A percentile compares a stretch with the other conserved stretches of the same genome.
Conservation (phyloP, 2,797 vertebrate genomes). For the Lacerta agilis region DNA sequence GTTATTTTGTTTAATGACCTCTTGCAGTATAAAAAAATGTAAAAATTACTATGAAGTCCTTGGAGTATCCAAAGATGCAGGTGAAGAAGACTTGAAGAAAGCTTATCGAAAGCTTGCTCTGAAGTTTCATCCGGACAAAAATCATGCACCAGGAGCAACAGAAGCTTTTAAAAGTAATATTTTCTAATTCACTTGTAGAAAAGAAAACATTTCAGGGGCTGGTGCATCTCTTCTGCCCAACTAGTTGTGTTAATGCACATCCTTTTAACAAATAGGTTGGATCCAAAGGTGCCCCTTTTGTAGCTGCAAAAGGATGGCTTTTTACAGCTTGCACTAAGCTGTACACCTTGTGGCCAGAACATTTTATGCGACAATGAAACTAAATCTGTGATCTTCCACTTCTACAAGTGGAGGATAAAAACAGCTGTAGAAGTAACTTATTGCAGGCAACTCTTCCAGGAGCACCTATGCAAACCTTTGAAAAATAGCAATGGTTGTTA, state of each 20-base stretch:
- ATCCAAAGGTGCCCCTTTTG: background rate
- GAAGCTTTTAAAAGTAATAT: constrained; percentile 97
- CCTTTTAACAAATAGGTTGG: background rate
- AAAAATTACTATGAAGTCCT: constrained; percentile 98
- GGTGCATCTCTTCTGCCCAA: background rate
- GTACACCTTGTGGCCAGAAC: background rate
- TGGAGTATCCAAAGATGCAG: constrained; percentile 90
- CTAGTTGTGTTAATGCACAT: background rate
- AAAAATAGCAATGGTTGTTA: background rate
- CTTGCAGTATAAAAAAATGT: constrained; percentile 93
- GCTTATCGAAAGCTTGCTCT: constrained; percentile 96
- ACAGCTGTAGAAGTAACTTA: background rate
- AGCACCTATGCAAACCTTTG: background rate
- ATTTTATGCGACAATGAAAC: background rate
- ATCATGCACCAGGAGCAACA: constrained; percentile 94
- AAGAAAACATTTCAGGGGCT: constrained; percentile 9
- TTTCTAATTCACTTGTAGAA: constrained; percentile 24
- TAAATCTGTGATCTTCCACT: background rate
- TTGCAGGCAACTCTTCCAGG: background rate
- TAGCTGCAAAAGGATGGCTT: background rate
- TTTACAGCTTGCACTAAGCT: background rate
- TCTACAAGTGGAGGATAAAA: background rate
- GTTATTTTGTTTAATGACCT: constrained; percentile 32
- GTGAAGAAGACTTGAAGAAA: constrained; percentile 95
- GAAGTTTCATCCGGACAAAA: constrained; percentile 99